Evolutionary conservation across 2,113 vertebrate genomes (phyloP), one percentile per base, ranked within the genome.

Genomic region (Peromyscus polionotus): DNA sequence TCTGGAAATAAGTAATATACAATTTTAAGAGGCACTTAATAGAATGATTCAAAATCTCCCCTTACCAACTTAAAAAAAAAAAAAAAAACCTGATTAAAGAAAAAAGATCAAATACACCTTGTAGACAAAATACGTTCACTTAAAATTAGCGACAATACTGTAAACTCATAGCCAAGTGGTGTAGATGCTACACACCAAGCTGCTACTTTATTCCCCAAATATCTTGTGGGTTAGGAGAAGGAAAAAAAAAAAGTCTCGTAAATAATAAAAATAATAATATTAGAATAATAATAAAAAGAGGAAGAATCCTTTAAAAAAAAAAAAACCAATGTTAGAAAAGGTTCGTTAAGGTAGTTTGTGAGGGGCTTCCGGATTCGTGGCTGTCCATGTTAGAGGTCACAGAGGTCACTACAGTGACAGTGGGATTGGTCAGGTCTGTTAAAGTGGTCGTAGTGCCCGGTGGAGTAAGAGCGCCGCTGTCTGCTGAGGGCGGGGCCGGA

Each of bases 371-470:
- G 98, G 99, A 99, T 99, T 99, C 99, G 99, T 99, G 99, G 99
- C 99, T 99, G 99, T 99, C 99, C 99, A 99, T 98, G 99, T 99
- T 99, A 99, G 99, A 99, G 99, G 99, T 99, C 99, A 99, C 99
- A 98, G 99, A 99, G 98, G 99, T 99, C 99, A 99, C 99, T 99
- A 99, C 99, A 99, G 99, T 99, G 99, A 99, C 99, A 98, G 99
- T 99, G 99, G 99, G 99, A 99, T 99, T 99, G 99, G 99, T 99
- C 99, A 99, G 99, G 99, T 99, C 99, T 99, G 99, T 99, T 99
- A 99, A 99, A 99, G 99, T 99, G 99, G 99, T 99, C 98, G 99
- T 99, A 98, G 99, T 99, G 99, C 99, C 99, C 98, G 99, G 99
- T 98, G 99, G 99, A 99, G 99, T 99, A 99, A 99, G 99, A 98